Evolutionary conservation across 1,140 invertebrate species (phyloP).

Genomic region (Drosophila repletoides): DNA sequence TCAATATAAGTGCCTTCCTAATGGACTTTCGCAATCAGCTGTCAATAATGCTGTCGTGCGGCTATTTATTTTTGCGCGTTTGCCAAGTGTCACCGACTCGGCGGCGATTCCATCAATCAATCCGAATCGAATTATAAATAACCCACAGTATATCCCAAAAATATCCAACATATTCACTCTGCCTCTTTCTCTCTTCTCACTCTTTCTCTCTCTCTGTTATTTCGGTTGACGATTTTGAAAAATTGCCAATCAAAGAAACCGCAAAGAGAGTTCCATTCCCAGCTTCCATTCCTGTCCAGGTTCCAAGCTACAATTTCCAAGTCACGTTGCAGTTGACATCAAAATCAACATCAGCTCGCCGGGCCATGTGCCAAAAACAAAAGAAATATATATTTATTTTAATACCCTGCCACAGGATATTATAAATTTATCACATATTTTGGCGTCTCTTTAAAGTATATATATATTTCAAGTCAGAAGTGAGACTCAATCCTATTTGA

Average conservation of each 20-base stretch:
- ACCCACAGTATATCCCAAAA: no score
- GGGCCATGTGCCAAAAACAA: slow-evolving; percentile 63
- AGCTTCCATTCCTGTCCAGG: no score
- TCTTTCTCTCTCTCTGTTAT: background rate
- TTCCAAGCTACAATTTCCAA: no score
- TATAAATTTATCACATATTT: no score
- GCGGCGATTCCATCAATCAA: slow-evolving; percentile 78
- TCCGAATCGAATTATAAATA: slow-evolving; percentile 74
- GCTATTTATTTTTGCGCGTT: slow-evolving; percentile 78
- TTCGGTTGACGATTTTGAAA: slow-evolving; percentile 72
- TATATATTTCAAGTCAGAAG: no score
- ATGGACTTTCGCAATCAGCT: slow-evolving; percentile 79
- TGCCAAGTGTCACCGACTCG: slow-evolving; percentile 79
- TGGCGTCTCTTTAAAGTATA: no score
- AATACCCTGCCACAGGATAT: no score
- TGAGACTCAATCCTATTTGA: no score
- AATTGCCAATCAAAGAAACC: slow-evolving; percentile 76
- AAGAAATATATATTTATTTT: no score
- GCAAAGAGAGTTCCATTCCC: slow-evolving; percentile 68
- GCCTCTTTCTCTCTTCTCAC: background rate
- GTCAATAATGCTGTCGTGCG: slow-evolving; percentile 72
- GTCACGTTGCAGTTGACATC: slow-evolving; percentile 71
- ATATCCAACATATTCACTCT: no score
- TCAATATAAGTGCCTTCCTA: slow-evolving; percentile 24
- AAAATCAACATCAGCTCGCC: slow-evolving; percentile 22